Evolutionary conservation across 2,888 invertebrate species (phyloP).

Genomic region (Corbicula japonica): DNA sequence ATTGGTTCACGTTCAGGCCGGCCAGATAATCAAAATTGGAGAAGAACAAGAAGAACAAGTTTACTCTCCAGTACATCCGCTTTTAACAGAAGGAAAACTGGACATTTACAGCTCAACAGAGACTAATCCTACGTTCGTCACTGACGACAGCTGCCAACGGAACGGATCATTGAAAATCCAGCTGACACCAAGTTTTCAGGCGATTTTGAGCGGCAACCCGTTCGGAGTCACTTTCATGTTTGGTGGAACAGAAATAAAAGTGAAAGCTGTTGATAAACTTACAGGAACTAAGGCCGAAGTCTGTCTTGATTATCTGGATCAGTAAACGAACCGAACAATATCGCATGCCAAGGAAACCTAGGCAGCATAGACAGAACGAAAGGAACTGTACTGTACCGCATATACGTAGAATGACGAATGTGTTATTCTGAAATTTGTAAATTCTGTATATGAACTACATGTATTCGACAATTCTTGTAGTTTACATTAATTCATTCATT

Average conservation of each 20-base stretch:
- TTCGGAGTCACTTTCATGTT: background rate
- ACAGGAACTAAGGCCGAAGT: background rate
- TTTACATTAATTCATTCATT: too few species aligned
- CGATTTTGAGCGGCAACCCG: too few species aligned
- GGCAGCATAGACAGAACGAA: too few species aligned
- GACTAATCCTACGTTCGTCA: background rate
- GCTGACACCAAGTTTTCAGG: background rate
- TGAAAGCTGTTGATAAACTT: background rate
- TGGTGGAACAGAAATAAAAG: slow-evolving; percentile 13
- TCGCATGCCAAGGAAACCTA: too few species aligned
- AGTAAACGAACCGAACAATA: too few species aligned
- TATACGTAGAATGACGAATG: too few species aligned
- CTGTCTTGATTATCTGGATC: background rate
- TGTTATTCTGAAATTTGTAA: too few species aligned
- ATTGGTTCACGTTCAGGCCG: slow-evolving; percentile 6
- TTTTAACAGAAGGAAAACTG: background rate
- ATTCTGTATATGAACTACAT: too few species aligned
- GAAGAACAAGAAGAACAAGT: background rate
- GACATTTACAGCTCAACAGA: background rate
- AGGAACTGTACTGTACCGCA: too few species aligned
- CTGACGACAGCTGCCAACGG: background rate
- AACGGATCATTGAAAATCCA: background rate
- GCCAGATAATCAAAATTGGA: background rate
- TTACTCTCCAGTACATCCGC: background rate
- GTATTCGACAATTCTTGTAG: too few species aligned